phyloP scores from a whole-genome alignment of 1,140 invertebrate species.

The Helicorthomorpha holstii region DNA sequence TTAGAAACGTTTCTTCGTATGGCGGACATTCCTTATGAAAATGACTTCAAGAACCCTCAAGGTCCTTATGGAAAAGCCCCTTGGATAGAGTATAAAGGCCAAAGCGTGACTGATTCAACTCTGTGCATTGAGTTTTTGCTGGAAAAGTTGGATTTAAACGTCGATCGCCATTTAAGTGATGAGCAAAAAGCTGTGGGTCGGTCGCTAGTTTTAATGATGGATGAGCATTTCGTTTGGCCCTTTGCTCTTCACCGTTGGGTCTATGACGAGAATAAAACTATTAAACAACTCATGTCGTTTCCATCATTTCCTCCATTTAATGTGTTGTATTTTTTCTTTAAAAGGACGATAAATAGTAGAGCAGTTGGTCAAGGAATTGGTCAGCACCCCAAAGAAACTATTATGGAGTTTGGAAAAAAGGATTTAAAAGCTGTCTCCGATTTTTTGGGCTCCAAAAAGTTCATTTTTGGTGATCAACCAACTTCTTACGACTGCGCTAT shows the following conservation, averaged over 20 bases:
- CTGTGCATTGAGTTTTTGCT: conserved; percentile 26
- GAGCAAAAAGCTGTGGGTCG: conserved; percentile 16
- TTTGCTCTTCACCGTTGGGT: no score
- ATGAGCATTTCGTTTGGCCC: conserved; percentile 28
- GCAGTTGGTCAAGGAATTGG: no score
- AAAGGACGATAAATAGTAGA: no score
- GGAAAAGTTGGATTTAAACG: conserved; percentile 16
- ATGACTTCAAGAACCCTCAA: conserved; percentile 7
- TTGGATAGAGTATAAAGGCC: conserved; percentile 28
- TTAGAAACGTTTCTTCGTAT: conserved; percentile 20
- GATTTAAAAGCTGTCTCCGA: conserved; percentile 1
- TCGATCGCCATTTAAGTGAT: conserved; percentile 16
- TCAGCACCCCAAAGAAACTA: not conserved
- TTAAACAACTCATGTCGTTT: not conserved
- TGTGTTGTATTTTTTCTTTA: no score
- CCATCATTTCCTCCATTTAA: not conserved
- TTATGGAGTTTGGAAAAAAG: not conserved
- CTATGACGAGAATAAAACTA: conserved; percentile 14
- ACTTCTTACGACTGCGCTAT: not conserved
- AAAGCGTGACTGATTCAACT: conserved; percentile 25
- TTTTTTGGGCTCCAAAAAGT: conserved; percentile 1
- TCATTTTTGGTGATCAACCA: not conserved
- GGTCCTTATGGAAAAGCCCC: conserved; percentile 19
- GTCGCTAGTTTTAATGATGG: conserved; percentile 23
- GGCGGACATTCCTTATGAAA: conserved; percentile 18